Conservation (phyloP, 2,797 vertebrate species). For the Gastrophryne carolinensis region DNA sequence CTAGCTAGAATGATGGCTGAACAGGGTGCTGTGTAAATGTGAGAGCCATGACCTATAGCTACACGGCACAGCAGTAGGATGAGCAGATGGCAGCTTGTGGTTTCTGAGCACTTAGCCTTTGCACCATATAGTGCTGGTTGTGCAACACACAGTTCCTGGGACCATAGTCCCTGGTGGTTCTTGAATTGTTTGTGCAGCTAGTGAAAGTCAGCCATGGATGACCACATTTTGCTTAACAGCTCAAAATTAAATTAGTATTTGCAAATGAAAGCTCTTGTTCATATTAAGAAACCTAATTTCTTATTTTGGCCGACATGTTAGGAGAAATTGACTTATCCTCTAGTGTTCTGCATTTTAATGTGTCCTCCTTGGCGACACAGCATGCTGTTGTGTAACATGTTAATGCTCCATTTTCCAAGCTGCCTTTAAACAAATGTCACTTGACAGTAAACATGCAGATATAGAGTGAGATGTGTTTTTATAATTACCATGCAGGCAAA, state of each 20-base stretch:
- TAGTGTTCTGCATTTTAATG: not conserved
- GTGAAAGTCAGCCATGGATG: no score
- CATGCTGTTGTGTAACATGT: not conserved
- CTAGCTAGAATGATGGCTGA: no score
- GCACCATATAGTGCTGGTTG: no score
- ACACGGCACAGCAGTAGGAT: no score
- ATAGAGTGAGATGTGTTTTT: not conserved
- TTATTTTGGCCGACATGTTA: not conserved
- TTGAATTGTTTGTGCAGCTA: no score
- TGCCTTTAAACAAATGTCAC: not conserved
- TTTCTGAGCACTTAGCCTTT: no score
- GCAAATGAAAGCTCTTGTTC: not conserved
- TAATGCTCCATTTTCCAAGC: not conserved
- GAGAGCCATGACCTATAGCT: no score
- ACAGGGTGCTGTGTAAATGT: no score
- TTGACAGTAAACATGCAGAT: not conserved
- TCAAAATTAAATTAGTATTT: not conserved
- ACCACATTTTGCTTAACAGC: no score
- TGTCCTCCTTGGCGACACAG: not conserved
- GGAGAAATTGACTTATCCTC: not conserved
- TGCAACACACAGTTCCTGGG: no score
- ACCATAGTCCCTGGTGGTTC: no score
- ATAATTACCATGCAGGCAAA: not conserved
- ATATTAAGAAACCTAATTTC: not conserved
- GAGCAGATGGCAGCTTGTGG: no score